Conservation (phyloP, 1,140 invertebrate genomes). For the Sinella curviseta region DNA sequence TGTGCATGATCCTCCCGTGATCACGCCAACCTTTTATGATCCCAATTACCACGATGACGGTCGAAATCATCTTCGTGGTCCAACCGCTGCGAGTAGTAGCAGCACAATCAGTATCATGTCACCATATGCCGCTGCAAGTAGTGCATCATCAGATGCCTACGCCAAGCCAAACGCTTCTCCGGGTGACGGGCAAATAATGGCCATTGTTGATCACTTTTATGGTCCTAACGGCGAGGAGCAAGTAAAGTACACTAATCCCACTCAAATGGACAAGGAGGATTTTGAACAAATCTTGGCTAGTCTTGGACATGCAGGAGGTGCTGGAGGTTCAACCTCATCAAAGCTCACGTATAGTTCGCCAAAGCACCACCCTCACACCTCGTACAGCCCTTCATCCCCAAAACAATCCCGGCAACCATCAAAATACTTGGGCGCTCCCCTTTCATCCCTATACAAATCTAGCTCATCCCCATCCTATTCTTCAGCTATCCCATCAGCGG, state of each 20-base stretch:
- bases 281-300: background rate
- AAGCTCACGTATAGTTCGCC: background rate
- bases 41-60: constrained; percentile 5
- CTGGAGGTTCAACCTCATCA: too few species aligned
- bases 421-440: background rate
- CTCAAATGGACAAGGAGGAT: background rate
- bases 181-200: background rate
- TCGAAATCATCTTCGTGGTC: background rate
- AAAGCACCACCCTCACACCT: background rate
- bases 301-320: background rate
- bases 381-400: background rate
- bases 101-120: background rate
- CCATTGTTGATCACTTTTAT: constrained; percentile 6
- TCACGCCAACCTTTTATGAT: background rate
- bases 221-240: constrained; percentile 12
- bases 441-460: background rate
- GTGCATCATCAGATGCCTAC: background rate
- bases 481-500: background rate
- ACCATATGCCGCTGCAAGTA: background rate
- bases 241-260: background rate
- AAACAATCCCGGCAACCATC: background rate
- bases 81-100: background rate
- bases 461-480: background rate
- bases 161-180: background rate
- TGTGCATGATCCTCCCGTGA: background rate